Base-by-base conservation (phyloP, 2,113 vertebrate genomes). In the Phoenicopterus ruber region DNA sequence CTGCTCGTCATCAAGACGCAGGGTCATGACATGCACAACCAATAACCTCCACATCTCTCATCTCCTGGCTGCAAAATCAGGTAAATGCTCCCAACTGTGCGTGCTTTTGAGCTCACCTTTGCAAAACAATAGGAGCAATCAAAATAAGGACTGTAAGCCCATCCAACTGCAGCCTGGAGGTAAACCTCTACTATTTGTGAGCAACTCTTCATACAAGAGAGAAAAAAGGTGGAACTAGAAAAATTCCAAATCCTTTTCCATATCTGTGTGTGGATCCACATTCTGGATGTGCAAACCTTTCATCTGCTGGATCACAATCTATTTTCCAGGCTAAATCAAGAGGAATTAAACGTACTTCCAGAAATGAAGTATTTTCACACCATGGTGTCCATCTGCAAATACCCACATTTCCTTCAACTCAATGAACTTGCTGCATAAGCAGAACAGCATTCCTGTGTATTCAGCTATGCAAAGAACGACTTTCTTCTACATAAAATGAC, bases 21-120 rank as follows among this genome's bases (percentile, higher is more conserved):
- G 3, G 13, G 9, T n/a, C 40, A 50, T 0, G 0, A 72, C 13
- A 55, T 0, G 6, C 4, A 40, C 47, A 63, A n/a, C 7, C n/a
- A 54, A 17, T 28, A 24, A 54, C 4, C 17, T 3, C 42, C 42
- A 21, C 12, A 34, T 26, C 20, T 67, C 32, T 40, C 16, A 50
- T 38, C 16, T 40, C 36, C 34, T 14, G 57, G 9, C 32, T 89
- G 66, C 44, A 94, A 80, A 52, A 79, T 10, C 69, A 76, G 34
- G 6, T 42, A 42, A 40, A 10, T 16, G 31, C 28, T 65, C 47
- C 22, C 36, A 67, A 12, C 10, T 9, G 25, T 21, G 34, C 0
- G 1, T 14, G 28, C 52, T 42, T 90, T 77, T 67, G 59, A 91
- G 54, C 54, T 47, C n/a, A 66, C 6, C 54, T 77, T 77, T 38